Conservation (phyloP, 1,140 invertebrate species). For the Tetragonula clypearis region DNA sequence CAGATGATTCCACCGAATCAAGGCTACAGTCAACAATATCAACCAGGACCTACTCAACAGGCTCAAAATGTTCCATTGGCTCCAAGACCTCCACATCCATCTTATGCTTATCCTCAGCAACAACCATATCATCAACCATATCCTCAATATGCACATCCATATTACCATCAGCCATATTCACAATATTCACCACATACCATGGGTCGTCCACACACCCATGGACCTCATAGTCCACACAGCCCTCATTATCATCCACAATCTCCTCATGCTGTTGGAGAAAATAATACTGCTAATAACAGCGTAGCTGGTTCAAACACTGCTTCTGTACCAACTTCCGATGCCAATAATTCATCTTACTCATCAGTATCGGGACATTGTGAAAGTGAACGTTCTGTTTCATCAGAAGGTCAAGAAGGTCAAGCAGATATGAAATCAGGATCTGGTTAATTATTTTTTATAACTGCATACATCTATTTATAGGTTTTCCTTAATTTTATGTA, state of each 20-base stretch:
- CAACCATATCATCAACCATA: conserved; percentile 84
- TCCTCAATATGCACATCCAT: conserved; percentile 83
- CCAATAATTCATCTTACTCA: conserved; percentile 71
- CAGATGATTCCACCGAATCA: conserved; percentile 83
- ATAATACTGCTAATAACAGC: conserved; percentile 61
- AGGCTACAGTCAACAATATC: conserved; percentile 77
- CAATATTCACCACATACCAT: conserved; percentile 83
- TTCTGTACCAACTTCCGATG: conserved; percentile 65
- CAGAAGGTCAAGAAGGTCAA: conserved; percentile 75
- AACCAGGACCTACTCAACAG: conserved; percentile 77
- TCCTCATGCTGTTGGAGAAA: conserved; percentile 73
- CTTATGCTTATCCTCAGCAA: conserved; percentile 85
- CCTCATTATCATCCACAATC: conserved; percentile 79
- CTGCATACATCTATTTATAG: conserved; percentile 43
- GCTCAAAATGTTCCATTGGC: conserved; percentile 81
- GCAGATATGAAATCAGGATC: conserved; percentile 73
- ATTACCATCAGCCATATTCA: conserved; percentile 84
- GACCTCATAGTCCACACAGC: conserved; percentile 76
- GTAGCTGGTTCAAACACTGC: conserved; percentile 55
- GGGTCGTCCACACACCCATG: conserved; percentile 81
- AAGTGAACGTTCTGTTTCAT: conserved; percentile 69
- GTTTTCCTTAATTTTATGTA: conserved; percentile 41
- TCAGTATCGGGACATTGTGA: conserved; percentile 72
- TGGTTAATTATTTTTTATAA: conserved; percentile 65
- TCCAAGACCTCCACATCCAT: conserved; percentile 84